phyloP scores from a whole-genome alignment of 1,140 invertebrate genomes.

The Radopholus similis region DNA sequence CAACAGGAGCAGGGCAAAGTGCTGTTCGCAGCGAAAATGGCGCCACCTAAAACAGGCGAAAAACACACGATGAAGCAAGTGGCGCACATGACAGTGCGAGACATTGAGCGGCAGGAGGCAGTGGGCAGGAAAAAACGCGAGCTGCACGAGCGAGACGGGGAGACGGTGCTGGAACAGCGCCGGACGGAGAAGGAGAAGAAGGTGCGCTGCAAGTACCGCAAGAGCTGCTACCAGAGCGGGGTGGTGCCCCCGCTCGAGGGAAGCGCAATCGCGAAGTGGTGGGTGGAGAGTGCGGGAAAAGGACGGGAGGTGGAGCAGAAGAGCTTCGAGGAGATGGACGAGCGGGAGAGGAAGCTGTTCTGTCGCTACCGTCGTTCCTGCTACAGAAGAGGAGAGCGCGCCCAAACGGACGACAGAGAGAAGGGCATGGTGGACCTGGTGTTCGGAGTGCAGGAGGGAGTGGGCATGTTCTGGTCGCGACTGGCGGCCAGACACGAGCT shows the following conservation, averaged over 20 bases:
- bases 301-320: background rate
- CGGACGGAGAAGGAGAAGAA: constrained; percentile 6
- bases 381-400: background rate
- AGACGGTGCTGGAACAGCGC: constrained; percentile 2
- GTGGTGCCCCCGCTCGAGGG: background rate
- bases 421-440: background rate
- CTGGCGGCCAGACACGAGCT: too few relatives aligned
- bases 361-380: constrained; percentile 8
- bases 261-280: background rate
- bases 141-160: background rate
- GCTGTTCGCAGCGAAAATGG: background rate
- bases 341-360: constrained; percentile 1
- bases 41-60: background rate
- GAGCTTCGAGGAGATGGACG: background rate
- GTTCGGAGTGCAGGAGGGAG: background rate
- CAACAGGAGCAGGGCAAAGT: background rate
- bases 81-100: background rate
- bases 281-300: background rate
- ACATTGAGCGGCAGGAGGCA: background rate
- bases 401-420: background rate
- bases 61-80: background rate
- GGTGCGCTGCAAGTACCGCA: constrained; percentile 10
- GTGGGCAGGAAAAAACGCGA: background rate
- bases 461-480: too few relatives aligned
- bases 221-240: constrained; percentile 4